Conservation (phyloP, 2,797 vertebrate species). For the Falco naumanni region DNA sequence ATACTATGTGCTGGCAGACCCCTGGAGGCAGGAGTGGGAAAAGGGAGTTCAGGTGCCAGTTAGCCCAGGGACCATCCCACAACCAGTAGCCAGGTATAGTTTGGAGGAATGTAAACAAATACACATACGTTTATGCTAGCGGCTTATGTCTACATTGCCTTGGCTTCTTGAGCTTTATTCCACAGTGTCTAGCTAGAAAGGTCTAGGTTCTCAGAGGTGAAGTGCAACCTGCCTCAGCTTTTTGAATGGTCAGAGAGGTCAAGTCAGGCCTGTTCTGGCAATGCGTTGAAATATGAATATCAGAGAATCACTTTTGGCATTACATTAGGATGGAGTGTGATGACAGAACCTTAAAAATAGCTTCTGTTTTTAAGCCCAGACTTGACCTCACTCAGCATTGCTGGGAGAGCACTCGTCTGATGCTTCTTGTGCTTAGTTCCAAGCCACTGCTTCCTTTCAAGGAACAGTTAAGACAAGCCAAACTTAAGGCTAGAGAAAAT, state of each 20-base stretch:
- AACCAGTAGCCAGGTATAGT: slow-evolving; percentile 88
- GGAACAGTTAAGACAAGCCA: not conserved
- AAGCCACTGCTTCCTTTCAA: not conserved
- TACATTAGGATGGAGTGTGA: not conserved
- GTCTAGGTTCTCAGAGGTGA: not conserved
- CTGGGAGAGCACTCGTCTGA: not conserved
- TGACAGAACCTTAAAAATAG: slow-evolving; percentile 24
- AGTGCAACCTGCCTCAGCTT: not conserved
- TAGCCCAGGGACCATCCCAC: slow-evolving; percentile 91
- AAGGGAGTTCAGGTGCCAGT: slow-evolving; percentile 98
- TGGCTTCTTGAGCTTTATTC: not conserved
- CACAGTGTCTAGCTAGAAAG: not conserved
- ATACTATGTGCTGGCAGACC: slow-evolving; percentile 92
- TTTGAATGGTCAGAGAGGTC: not conserved
- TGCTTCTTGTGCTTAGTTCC: not conserved
- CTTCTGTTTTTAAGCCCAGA: not conserved
- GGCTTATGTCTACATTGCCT: not conserved
- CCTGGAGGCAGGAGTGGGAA: slow-evolving; percentile 99
- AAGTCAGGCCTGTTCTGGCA: not conserved
- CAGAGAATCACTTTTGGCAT: not conserved
- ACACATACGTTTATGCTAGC: not conserved
- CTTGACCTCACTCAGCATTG: not conserved
- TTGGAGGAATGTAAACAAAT: slow-evolving; percentile 31
- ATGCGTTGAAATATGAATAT: not conserved
- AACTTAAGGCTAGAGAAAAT: not conserved